Evolutionary conservation across 53 echinoderm and acorn worm genomes (phyloP), one percentile per base, ranked within the genome.

Genomic region (Echinarachnius parma): DNA sequence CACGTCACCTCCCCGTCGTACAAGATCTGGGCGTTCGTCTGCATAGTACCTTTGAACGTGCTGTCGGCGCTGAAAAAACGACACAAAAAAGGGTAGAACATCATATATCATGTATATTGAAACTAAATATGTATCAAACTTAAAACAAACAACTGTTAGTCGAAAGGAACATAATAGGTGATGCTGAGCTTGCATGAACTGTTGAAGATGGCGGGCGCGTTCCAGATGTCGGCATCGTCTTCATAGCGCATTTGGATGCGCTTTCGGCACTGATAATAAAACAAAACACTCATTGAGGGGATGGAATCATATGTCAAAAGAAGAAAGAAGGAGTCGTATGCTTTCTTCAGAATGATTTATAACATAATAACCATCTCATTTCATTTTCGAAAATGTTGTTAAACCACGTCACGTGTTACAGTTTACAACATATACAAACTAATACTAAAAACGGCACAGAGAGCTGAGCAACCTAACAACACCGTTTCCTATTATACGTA

Each of bases 101-200:
- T 15, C 1, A 15, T 2, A 3, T 45, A 15, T 45, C 2, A 45
- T n/a, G 46, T 45, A 2, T 45, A 45, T 45, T 13, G 1, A 15
- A 45, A 45, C 46, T 2, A 45, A 45, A n/a, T n/a, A 15, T 45
- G 46, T 45, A 45, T 45, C 14, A 45, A n/a, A n/a, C n/a, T n/a
- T n/a, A n/a, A n/a, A n/a, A 13, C 42, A 42, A 42, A 42, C 13
- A 42, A 42, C 42, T 8, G 13, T 9, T 13, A 42, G 8, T 42
- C 13, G 68, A 93, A 88, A 32, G 89, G 93, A 33, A 93, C 89
- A 61, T 75, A 93, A 62, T 63, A 90, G 46, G 68, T 64, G 46
- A 93, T 93, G 86, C 86, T 78, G 37, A 93, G 72, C 64, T 80
- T 89, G 70, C 93, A 93, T n/a, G 93, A 89, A 54, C 89, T 89